A percentile compares a stretch with the other conserved stretches of the same genome.
Conservation (phyloP, 2,113 vertebrate genomes). For the Oriolus oriolus region DNA sequence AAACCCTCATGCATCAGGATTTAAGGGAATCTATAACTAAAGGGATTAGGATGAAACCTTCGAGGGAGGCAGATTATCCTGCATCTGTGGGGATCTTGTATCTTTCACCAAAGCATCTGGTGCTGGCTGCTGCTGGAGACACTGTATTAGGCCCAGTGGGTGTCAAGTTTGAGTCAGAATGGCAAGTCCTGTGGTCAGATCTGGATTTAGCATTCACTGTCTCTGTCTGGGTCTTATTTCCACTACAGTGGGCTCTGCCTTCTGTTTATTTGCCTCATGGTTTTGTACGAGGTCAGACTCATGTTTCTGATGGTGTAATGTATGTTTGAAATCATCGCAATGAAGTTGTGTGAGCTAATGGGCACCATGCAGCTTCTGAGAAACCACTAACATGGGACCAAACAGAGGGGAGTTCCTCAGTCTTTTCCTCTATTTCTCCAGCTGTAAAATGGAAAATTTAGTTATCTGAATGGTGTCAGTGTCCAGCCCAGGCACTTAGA, state of each 20-base stretch:
- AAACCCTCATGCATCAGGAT: not conserved
- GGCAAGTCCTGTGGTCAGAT: not conserved
- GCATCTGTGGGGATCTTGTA: not conserved
- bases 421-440: not conserved
- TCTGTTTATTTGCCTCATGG: not conserved
- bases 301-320: not conserved
- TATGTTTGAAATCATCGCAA: not conserved
- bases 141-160: not conserved
- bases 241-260: not conserved
- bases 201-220: not conserved
- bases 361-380: not conserved
- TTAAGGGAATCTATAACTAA: slow-evolving; percentile 47
- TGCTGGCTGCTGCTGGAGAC: not conserved
- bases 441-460: not conserved
- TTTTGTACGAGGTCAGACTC: not conserved
- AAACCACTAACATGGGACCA: not conserved
- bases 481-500: not conserved
- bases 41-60: slow-evolving; percentile 43
- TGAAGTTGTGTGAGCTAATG: not conserved
- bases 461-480: not conserved
- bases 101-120: not conserved
- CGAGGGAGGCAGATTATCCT: slow-evolving; percentile 18
- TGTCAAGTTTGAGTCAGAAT: not conserved
- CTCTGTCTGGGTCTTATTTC: not conserved
- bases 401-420: not conserved